A percentile compares a stretch with the other conserved stretches of the same genome.
Evolutionary conservation across 2,797 vertebrate genomes (phyloP).

Genomic region (Nasua narica): DNA sequence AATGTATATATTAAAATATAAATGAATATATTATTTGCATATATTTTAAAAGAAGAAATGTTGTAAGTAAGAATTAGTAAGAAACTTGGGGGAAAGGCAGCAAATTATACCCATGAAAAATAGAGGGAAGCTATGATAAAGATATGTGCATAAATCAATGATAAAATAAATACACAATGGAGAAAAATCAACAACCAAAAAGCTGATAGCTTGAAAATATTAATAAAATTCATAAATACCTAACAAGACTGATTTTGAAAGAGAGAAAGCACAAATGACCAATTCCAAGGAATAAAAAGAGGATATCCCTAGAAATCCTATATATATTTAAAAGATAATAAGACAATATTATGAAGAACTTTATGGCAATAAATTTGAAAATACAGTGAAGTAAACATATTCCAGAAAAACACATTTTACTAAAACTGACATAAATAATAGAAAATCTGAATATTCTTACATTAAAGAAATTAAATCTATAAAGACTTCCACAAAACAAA

Average conservation of each 20-base stretch:
- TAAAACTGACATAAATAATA: constrained; percentile 13
- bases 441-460: background rate
- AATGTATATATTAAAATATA: constrained; percentile 11
- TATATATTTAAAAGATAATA: background rate
- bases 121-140: background rate
- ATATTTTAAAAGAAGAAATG: background rate
- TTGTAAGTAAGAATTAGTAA: background rate
- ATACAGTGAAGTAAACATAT: background rate
- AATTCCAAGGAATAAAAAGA: background rate
- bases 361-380: constrained; percentile 10
- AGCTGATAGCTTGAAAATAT: background rate
- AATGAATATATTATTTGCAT: background rate
- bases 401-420: background rate
- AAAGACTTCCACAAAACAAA: constrained; percentile 16
- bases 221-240: background rate
- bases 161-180: background rate
- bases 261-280: background rate
- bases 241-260: background rate
- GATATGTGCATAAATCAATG: background rate
- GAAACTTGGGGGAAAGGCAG: background rate
- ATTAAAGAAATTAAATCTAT: background rate
- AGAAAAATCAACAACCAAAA: background rate
- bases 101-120: background rate
- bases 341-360: background rate
- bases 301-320: background rate